Conservation (phyloP, 2,113 vertebrate genomes). For the Muscicapa adusta region DNA sequence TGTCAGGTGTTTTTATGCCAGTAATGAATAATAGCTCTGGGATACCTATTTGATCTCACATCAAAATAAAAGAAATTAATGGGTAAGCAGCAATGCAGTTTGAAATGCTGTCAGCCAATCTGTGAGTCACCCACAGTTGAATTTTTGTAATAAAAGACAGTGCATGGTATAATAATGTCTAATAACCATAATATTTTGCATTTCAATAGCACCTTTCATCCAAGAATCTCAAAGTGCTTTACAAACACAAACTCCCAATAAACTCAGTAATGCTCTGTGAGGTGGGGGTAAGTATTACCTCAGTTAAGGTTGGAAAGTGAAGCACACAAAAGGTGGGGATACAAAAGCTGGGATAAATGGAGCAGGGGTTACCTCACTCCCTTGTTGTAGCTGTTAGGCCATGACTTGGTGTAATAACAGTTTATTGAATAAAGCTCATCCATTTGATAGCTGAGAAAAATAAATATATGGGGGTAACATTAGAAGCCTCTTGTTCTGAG, state of each 20-base stretch:
- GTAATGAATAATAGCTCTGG: conserved; percentile 49
- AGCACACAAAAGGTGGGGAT: neutral
- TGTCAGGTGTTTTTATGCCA: conserved; percentile 31
- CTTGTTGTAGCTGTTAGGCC: neutral
- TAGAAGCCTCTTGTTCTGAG: neutral
- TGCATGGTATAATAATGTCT: conserved; percentile 54
- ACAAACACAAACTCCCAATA: conserved; percentile 49
- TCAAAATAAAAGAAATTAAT: conserved; percentile 54
- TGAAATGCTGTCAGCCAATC: conserved; percentile 56
- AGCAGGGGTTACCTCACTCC: neutral
- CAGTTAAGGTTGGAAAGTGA: neutral
- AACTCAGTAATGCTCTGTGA: conserved; percentile 34
- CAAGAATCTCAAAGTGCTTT: conserved; percentile 59
- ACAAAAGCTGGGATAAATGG: neutral
- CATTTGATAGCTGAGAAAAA: neutral
- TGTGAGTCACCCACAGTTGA: conserved; percentile 39
- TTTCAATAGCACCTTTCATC: conserved; percentile 64
- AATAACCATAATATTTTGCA: conserved; percentile 67
- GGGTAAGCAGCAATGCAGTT: conserved; percentile 55
- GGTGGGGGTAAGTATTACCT: neutral
- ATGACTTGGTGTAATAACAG: neutral
- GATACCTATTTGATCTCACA: conserved; percentile 54
- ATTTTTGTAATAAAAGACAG: conserved; percentile 53
- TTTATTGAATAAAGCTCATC: neutral
- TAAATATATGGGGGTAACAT: neutral